Conservation (phyloP, 2,113 vertebrate species). For the Heliornis fulica region DNA sequence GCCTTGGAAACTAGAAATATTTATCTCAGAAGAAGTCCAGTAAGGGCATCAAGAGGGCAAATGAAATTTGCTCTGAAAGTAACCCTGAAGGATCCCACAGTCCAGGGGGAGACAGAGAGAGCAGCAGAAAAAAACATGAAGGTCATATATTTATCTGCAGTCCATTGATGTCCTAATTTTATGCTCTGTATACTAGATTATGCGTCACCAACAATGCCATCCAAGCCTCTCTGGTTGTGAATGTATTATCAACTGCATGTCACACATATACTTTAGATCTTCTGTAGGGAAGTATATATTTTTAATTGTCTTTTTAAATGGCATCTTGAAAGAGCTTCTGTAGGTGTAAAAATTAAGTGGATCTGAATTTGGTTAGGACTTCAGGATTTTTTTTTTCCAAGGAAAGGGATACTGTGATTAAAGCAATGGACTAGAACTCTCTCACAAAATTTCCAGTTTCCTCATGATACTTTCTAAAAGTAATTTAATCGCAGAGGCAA, state of each 20-base stretch:
- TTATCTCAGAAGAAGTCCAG: background rate
- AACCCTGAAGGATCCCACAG: background rate
- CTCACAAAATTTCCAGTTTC: background rate
- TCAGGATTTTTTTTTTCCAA: background rate
- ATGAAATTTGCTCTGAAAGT: background rate
- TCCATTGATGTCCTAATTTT: background rate
- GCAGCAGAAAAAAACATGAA: background rate
- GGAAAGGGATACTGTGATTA: background rate
- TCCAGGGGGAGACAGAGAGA: too few species aligned
- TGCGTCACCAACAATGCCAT: background rate
- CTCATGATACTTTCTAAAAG: background rate
- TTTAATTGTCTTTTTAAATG: background rate
- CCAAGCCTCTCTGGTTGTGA: background rate
- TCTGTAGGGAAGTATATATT: background rate
- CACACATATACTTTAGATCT: background rate
- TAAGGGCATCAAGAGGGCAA: slow-evolving; percentile 10
- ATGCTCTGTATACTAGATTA: background rate
- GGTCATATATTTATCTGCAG: background rate
- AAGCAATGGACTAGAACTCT: background rate
- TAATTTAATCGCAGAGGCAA: background rate
- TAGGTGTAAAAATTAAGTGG: background rate
- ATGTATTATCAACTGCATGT: background rate
- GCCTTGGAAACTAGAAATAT: slow-evolving; percentile 12
- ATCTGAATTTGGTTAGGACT: background rate
- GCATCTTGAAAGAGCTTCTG: background rate